Percentiles rank a stretch among this genome's conserved stretches.
Conservation (phyloP, 2,113 vertebrate genomes). For the Pimephales promelas region DNA sequence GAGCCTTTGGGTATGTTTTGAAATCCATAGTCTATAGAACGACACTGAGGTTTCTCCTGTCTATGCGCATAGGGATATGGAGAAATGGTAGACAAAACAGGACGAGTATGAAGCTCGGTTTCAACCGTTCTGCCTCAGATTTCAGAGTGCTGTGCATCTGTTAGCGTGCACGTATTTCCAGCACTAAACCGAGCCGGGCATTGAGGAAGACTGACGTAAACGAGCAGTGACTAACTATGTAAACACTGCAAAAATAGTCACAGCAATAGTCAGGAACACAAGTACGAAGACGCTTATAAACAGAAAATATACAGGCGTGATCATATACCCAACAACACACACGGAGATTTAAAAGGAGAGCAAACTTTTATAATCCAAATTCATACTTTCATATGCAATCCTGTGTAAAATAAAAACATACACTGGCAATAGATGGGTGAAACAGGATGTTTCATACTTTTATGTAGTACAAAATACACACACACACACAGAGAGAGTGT, state of each 20-base stretch:
- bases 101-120: constrained; percentile 5
- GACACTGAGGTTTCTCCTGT: background rate
- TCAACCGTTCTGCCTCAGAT: background rate
- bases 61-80: constrained; percentile 18
- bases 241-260: constrained; percentile 39
- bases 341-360: background rate
- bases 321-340: constrained; percentile 28
- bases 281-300: constrained; percentile 11
- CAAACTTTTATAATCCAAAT: constrained; percentile 16
- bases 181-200: constrained; percentile 23
- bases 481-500: constrained; percentile 12
- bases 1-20: background rate
- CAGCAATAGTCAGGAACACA: constrained; percentile 19
- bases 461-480: constrained; percentile 30
- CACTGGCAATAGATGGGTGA: background rate
- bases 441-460: constrained; percentile 35
- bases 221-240: constrained; percentile 40
- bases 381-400: background rate
- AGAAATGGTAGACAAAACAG: constrained; percentile 25
- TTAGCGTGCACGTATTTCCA: constrained; percentile 24
- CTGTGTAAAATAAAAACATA: background rate
- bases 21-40: constrained; percentile 33
- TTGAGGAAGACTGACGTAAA: constrained; percentile 32
- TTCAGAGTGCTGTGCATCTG: constrained; percentile 14
- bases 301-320: constrained; percentile 16